A percentile compares a stretch with the other conserved stretches of the same genome.
Conservation (phyloP, 2,888 invertebrate genomes). For the Monochamus alternatus region DNA sequence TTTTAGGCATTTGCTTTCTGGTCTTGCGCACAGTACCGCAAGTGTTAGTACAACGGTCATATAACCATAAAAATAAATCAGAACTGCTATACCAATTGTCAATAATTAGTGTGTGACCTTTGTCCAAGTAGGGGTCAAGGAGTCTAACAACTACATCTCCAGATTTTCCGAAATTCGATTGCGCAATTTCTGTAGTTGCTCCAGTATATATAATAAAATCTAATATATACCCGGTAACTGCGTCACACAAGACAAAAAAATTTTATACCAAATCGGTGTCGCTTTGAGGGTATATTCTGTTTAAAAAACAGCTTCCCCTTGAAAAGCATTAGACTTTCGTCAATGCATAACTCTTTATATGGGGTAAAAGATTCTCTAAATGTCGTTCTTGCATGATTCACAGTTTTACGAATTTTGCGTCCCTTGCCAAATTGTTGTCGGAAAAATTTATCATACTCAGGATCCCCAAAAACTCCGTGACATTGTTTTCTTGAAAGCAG, state of each 20-base stretch:
- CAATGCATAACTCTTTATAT: conserved; percentile 37
- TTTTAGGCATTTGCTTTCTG: conserved; percentile 32
- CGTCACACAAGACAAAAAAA: not conserved
- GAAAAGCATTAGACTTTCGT: conserved; percentile 38
- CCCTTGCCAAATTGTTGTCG: conserved; percentile 33
- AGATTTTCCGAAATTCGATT: conserved; percentile 29
- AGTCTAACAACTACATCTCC: conserved; percentile 22
- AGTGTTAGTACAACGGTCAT: conserved; percentile 18
- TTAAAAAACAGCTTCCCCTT: conserved; percentile 14
- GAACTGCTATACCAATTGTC: conserved; percentile 23
- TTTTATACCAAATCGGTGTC: conserved; percentile 11
- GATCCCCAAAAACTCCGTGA: conserved; percentile 26
- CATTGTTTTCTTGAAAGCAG: conserved; percentile 39
- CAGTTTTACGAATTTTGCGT: conserved; percentile 18
- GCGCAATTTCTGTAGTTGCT: not conserved
- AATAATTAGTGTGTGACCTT: conserved; percentile 16
- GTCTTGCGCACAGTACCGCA: conserved; percentile 13
- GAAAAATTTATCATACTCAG: conserved; percentile 39
- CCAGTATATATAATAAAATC: conserved; percentile 4
- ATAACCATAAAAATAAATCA: conserved; percentile 27
- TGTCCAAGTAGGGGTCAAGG: conserved; percentile 1
- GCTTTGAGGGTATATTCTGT: conserved; percentile 19
- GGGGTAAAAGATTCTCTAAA: conserved; percentile 29
- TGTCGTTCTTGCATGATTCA: conserved; percentile 1
- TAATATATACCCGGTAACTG: conserved; percentile 1